Evolutionary conservation across 2,113 vertebrate species (phyloP).

Genomic region (Azemiops feae): DNA sequence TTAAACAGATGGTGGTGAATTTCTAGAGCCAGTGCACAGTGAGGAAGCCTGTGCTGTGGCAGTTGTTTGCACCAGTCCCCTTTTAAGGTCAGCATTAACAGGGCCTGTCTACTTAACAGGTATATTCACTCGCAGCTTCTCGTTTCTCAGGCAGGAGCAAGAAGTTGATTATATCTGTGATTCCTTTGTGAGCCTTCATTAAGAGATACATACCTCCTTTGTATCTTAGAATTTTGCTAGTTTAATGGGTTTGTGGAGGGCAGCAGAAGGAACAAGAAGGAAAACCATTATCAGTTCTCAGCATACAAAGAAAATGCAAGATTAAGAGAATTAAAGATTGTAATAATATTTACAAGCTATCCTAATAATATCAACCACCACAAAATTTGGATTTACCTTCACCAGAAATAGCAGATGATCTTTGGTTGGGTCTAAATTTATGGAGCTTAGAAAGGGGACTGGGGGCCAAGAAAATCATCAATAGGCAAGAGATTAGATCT

Average conservation of each 20-base stretch:
- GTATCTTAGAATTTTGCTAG: not conserved
- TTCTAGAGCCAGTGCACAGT: not conserved
- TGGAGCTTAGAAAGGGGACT: not conserved
- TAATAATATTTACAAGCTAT: not conserved
- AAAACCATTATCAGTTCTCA: constrained; percentile 19
- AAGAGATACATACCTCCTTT: not conserved
- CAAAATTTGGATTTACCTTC: not conserved
- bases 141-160: constrained; percentile 32
- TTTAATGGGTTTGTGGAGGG: not conserved
- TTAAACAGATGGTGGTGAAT: constrained; percentile 4
- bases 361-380: not conserved
- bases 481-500: not conserved
- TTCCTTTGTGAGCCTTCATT: not conserved
- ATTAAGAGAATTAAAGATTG: not conserved
- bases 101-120: constrained; percentile 8
- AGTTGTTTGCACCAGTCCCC: rapidly evolving
- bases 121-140: constrained; percentile 30
- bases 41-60: not conserved
- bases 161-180: constrained; percentile 12
- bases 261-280: not conserved
- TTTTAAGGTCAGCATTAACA: not conserved
- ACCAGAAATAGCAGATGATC: not conserved
- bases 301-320: constrained; percentile 29
- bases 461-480: not conserved
- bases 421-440: not conserved